Evolutionary conservation across 2,888 invertebrate genomes (phyloP), one percentile per base, ranked within the genome.

Genomic region (Drosophila nigritarsus): DNA sequence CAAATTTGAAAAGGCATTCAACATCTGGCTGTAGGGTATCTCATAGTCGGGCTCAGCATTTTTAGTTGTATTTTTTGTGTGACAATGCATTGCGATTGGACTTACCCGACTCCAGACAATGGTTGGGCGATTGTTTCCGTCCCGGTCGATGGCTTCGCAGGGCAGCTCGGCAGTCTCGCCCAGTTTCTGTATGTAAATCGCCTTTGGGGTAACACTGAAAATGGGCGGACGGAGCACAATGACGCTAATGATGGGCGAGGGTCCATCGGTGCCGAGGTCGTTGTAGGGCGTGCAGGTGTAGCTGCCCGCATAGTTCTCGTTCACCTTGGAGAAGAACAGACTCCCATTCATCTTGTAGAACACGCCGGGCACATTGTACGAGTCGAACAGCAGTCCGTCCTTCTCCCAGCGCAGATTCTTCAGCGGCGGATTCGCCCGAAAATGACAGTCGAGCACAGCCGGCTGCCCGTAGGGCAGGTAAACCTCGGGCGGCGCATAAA

Each of bases 251-350:
- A 96, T 95, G 38, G 96, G 95, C 62, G 98, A 98, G 30, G 97
- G 95, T 11, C 98, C 97, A 83, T 96, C 96, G 34, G 97, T 96
- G 59, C 98, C 98, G 90, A 98, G 94, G 79, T 96, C 95, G 93
- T 98, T 98, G 94, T 96, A 97, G 53, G 99, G 98, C 30, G 97
- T 98, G 93, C 98, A 99, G 72, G 97, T 96, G 93, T 98, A 98
- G 88, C 95, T 95, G 50, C 98, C 99, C 75, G 96, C 96, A 93
- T 98, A 98, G 9, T 95, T 95, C 91, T 97, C 96, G 91, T 96
- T 96, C 59, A 98, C 98, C 94, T 96, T 96, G 87, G 95, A 96
- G 91, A 97, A 97, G 82, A 95, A 96, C 48, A 98, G 94, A 83
- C 97, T 97, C 61, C 98, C 98, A 92, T 98, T 98, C 87, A 96